Conservation (phyloP, 2,888 invertebrate genomes). For the Isoperla grammatica region DNA sequence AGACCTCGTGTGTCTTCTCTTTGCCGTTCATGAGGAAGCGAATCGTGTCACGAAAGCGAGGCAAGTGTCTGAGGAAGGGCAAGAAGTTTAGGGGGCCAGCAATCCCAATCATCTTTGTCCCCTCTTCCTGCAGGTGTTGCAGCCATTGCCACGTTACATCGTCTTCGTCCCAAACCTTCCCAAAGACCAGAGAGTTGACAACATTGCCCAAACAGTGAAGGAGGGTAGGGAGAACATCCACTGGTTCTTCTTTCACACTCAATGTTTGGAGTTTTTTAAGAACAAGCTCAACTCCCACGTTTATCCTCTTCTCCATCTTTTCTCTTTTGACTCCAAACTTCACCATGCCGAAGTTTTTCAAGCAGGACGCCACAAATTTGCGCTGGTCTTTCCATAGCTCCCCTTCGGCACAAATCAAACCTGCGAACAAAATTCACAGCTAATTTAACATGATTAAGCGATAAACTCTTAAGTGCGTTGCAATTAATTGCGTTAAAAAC, state of each 20-base stretch:
- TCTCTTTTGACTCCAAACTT: conserved; percentile 57
- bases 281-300: conserved; percentile 47
- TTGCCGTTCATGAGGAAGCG: conserved; percentile 62
- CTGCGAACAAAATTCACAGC: conserved; percentile 46
- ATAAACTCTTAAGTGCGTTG: too few species aligned
- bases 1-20: conserved; percentile 64
- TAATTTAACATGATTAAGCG: neutral
- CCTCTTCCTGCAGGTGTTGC: conserved; percentile 73
- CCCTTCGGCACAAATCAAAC: conserved; percentile 78
- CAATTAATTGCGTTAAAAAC: too few species aligned
- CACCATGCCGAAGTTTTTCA: conserved; percentile 68
- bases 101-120: conserved; percentile 74
- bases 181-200: conserved; percentile 72
- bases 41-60: conserved; percentile 59
- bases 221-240: conserved; percentile 53
- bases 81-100: conserved; percentile 80
- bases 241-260: conserved; percentile 2
- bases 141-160: conserved; percentile 74
- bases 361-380: conserved; percentile 62
- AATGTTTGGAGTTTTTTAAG: neutral
- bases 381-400: conserved; percentile 78
- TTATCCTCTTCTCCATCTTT: conserved; percentile 60
- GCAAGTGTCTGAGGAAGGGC: conserved; percentile 66
- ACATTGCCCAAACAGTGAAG: conserved; percentile 72
- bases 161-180: conserved; percentile 59